phyloP scores from a whole-genome alignment of 2,113 vertebrate species.

The Pontoporia blainvillei region DNA sequence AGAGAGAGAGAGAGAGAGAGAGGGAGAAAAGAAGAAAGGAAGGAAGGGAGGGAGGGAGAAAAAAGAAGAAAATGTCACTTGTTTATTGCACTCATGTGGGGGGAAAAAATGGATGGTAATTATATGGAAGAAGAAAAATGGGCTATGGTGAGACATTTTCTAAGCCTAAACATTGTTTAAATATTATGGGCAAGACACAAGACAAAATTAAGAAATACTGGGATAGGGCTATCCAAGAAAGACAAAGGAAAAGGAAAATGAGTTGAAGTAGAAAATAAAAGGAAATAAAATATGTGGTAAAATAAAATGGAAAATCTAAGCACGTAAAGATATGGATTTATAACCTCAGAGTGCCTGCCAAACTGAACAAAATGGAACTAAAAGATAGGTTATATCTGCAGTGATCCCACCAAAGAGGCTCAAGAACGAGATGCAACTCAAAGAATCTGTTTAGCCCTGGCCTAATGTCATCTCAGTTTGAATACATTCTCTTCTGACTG shows the following conservation, averaged over 20 bases:
- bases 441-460: neutral
- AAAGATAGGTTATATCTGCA: neutral
- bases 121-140: neutral
- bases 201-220: neutral
- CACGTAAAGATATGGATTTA: neutral
- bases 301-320: neutral
- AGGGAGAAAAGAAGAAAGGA: no score
- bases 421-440: neutral
- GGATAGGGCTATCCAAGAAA: neutral
- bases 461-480: neutral
- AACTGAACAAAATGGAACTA: neutral
- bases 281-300: neutral
- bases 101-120: neutral
- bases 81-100: neutral
- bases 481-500: neutral
- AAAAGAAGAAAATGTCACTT: neutral
- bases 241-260: neutral
- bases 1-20: neutral
- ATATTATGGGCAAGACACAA: neutral
- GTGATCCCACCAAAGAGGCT: neutral
- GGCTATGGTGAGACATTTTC: neutral
- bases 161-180: neutral
- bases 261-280: neutral
- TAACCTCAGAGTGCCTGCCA: neutral
- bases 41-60: neutral